Evolutionary conservation across 92 coral and sea anemone species (phyloP), one percentile per base, ranked within the genome.

Genomic region (Epizoanthus fatuus): DNA sequence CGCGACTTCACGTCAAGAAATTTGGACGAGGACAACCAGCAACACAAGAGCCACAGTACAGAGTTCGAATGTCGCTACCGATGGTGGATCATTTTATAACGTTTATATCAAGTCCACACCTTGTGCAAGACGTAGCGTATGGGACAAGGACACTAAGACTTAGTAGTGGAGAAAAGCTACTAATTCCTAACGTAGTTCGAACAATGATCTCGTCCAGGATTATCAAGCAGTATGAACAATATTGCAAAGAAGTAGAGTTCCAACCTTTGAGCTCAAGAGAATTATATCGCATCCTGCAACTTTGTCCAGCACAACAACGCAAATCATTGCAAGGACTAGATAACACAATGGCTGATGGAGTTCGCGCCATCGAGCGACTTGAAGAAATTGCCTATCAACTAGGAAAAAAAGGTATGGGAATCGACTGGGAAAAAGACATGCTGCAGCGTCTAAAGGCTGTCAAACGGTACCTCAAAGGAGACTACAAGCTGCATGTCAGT

Each of bases 241-340:
- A 75, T 44, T 84, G 89, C 68, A 77, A 83, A 66, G 89, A 89
- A 45, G 78, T 81, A n/a, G 65, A 45, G 35, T 81, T 82, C 65
- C 37, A 81, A 42, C 91, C 83, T 44, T 88, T 88, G 53, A 81
- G 91, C 74, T 86, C 74, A 53, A 88, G 84, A 56, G 87, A 88
- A 56, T 83, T 88, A 32, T 88, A 82, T 69, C 83, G 88, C 66
- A 87, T 82, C 35, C 69, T 88, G 62, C 75, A 82, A 54, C 29
- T 32, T 44, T 81, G 87, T 52, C 91, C 87, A 38, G 91, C 87
- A 45, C 88, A 82, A 66, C 91, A 88, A 86, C 74, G 72, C 17
- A 85, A 90, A 67, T 81, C 90, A 52, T 62, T 89, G 78, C 86
- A 86, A 69, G 90, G 93, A 25, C 77, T 86, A 69, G 90, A 90